Evolutionary conservation across 2,797 vertebrate species (phyloP), one percentile per base, ranked within the genome.

Genomic region (Etheostoma perlongum): DNA sequence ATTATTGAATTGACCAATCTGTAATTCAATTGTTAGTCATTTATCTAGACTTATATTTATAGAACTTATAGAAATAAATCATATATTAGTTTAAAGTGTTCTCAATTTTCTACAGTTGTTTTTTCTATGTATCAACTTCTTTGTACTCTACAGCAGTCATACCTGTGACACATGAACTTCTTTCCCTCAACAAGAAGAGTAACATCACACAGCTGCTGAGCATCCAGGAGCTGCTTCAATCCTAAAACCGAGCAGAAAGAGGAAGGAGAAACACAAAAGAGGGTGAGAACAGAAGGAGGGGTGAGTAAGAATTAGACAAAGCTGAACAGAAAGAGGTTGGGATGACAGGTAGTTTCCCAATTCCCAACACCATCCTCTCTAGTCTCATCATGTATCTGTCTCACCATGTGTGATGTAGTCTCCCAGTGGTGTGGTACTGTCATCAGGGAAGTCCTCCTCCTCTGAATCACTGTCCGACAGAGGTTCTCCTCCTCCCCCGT

Each of bases 111-210:
- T 16, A 12, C 15, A 10, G 27, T 5, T 46, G 19, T 12, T 49
- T 25, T 51, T 15, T 23, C 6, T 54, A 40, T 19, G 8, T 13
- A 12, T 19, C 12, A 30, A 0, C 3, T 36, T 36, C 27, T 64
- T 63, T 46, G 21, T 11, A 5, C 3, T 27, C 42, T 49, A 16
- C 0, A 11, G 8, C 25, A 5, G 55, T 61, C 84, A 2, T 74
- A 96, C 96, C 96, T 95, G 93, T 97, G 96, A 81, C 96, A 97
- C 93, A 95, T 95, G 85, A 97, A 96, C 88, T 94, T 95, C 85
- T 94, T 95, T 33, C 95, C 94, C 69, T 95, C 94, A 5, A 95
- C 95, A 27, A 96, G 87, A 5, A 97, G 88, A 12, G 95, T 96
- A 10, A 95, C 94, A 59, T 97, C 96, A 85, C 96, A 97, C 72